Evolutionary conservation across 2,797 vertebrate genomes (phyloP), one percentile per base, ranked within the genome.

Genomic region (Glossophaga mutica): DNA sequence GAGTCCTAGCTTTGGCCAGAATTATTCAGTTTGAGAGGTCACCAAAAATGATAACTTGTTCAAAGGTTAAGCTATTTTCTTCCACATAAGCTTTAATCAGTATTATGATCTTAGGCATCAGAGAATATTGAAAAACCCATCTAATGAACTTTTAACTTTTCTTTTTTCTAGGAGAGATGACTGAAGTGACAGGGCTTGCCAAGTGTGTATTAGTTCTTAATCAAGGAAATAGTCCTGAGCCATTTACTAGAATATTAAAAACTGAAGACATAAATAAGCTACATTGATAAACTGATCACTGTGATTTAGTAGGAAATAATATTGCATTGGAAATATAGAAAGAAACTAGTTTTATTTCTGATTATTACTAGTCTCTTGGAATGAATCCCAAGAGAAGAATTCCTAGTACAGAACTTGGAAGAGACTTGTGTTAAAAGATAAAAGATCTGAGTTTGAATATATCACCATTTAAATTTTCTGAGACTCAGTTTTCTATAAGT

Each of bases 91-190:
- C 7, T 39, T 92, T 86, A 89, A 88, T 91, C 22, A 84, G 10
- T 88, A 83, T 94, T 96, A 76, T 95, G 16, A 81, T 87, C 89
- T 96, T 96, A 94, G 42, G 52, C 7, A 87, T 95, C 59, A 94
- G 55, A 96, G 46, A 92, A 95, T 92, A 91, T 50, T 87, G 57
- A 92, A 94, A 94, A 67, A 65, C 24, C 37, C 10, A 62, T 89
- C 10, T 91, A 94, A 88, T 92, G 46, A 95, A 1, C 11, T 55
- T 52, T 81, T 12, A 67, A 2, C 15, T 21, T 3, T 44, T 57
- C n/a, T 48, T 16, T n/a, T 34, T 48, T 77, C 18, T 37, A 32
- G 19, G 24, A 90, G 22, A 79, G 26, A 94, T 79, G 24, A 44
- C 81, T 95, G 90, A 87, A 94, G 34, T 32, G 48, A 77, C 55